Conservation (phyloP, 2,113 vertebrate genomes). For the Patagioenas fasciata region DNA sequence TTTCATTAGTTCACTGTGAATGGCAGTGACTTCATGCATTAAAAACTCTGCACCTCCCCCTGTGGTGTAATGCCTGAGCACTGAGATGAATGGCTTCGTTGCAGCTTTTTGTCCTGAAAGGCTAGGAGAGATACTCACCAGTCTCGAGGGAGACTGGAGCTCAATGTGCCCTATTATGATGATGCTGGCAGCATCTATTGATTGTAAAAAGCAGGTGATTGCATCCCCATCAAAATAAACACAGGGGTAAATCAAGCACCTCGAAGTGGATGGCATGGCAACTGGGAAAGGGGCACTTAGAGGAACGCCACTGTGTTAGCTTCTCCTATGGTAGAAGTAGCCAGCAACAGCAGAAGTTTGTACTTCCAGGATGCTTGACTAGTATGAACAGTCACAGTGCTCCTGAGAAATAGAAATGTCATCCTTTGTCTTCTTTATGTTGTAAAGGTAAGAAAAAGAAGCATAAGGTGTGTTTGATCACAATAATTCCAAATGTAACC, state of each 20-base stretch:
- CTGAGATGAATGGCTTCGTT: slow-evolving; percentile 51
- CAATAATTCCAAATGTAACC: not conserved
- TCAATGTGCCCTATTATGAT: not conserved
- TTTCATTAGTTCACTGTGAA: slow-evolving; percentile 43
- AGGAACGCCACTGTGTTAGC: not conserved
- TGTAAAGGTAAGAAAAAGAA: not conserved
- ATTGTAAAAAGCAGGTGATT: slow-evolving; percentile 10
- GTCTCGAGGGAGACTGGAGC: not conserved
- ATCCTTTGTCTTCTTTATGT: not conserved
- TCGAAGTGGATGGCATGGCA: not conserved
- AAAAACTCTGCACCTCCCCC: slow-evolving; percentile 53
- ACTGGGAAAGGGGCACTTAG: not conserved
- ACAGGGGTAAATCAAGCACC: not conserved
- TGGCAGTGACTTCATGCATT: slow-evolving; percentile 68
- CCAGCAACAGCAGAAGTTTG: not conserved
- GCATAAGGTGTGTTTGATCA: not conserved
- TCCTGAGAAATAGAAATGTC: not conserved
- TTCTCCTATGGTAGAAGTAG: not conserved
- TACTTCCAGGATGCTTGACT: not conserved
- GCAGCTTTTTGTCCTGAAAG: slow-evolving; percentile 51
- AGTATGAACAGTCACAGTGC: not conserved
- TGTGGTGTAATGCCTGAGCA: slow-evolving; percentile 27
- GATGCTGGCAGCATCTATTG: not conserved
- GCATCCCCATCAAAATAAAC: not conserved
- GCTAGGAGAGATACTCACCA: not conserved